phyloP scores from a whole-genome alignment of 1,140 invertebrate species.

The Rhagoletis pomonella region DNA sequence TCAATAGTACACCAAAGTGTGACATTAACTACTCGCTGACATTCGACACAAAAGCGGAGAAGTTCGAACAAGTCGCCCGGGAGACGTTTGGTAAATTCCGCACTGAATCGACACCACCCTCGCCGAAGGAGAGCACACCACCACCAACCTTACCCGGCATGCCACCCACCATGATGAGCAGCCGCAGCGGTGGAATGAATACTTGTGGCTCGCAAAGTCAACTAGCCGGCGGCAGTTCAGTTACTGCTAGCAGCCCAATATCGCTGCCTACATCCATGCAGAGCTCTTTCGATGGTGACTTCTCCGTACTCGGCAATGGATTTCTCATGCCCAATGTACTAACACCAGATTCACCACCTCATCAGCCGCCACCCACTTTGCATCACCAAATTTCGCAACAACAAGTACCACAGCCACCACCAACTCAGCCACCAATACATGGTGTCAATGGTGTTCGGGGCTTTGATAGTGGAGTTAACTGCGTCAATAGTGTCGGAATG shows the following conservation, averaged over 20 bases:
- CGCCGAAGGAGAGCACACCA: conserved; percentile 63
- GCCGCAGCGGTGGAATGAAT: conserved; percentile 54
- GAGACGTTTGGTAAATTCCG: conserved; percentile 84
- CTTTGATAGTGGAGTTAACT: conserved; percentile 50
- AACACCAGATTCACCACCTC: conserved; percentile 73
- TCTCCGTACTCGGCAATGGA: conserved; percentile 68
- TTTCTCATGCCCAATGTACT: conserved; percentile 75
- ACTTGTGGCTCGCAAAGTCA: conserved; percentile 57
- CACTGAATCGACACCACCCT: conserved; percentile 76
- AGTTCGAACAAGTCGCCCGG: conserved; percentile 83
- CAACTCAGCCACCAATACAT: conserved; percentile 54
- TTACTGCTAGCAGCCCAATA: conserved; percentile 79
- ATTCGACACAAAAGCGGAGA: conserved; percentile 87
- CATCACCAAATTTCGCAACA: conserved; percentile 73
- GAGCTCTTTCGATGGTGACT: conserved; percentile 84
- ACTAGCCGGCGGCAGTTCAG: conserved; percentile 64
- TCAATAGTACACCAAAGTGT: conserved; percentile 86
- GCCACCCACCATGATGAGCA: conserved; percentile 58
- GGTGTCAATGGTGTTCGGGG: conserved; percentile 1
- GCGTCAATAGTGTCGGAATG: conserved; percentile 48
- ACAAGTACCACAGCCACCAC: conserved; percentile 69
- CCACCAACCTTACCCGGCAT: conserved; percentile 62
- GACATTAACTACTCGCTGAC: conserved; percentile 86
- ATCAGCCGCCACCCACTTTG: conserved; percentile 62
- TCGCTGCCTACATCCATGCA: conserved; percentile 82